phyloP scores from a whole-genome alignment of 2,113 vertebrate genomes.

The Catharus bicknelli region DNA sequence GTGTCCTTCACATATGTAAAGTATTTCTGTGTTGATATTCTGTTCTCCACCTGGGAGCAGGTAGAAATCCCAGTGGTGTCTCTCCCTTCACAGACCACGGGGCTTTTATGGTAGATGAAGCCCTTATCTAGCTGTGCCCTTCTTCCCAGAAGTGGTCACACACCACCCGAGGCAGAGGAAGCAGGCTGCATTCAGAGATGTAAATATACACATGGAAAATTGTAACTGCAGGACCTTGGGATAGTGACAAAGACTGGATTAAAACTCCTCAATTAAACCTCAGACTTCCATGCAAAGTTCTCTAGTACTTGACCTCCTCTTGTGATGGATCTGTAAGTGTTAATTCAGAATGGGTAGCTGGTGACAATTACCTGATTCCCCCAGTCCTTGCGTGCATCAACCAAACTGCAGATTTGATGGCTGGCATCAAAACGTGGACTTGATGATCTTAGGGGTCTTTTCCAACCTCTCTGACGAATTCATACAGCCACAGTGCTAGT shows the following conservation, averaged over 20 bases:
- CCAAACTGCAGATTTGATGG: not conserved
- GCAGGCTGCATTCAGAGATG: not conserved
- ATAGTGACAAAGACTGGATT: fast-evolving
- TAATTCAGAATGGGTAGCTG: not conserved
- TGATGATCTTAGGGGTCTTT: not conserved
- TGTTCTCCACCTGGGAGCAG: not conserved
- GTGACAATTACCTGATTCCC: not conserved
- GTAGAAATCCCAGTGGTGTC: not conserved
- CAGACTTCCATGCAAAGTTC: not conserved
- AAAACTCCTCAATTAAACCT: not conserved
- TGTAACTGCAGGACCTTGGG: not conserved
- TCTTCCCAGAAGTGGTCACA: not conserved
- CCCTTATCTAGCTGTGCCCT: fast-evolving
- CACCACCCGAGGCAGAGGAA: not conserved
- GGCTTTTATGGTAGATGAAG: not conserved
- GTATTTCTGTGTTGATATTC: not conserved
- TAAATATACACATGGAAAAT: not conserved
- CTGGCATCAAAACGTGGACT: not conserved
- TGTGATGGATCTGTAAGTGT: not conserved
- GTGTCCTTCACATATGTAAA: not conserved
- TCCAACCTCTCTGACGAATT: not conserved
- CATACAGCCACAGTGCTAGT: not conserved
- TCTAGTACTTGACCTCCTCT: not conserved
- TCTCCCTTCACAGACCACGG: not conserved
- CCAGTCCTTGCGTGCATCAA: fast-evolving